Conservation (phyloP, 2,797 vertebrate genomes). For the Pseudochromis fuscus region DNA sequence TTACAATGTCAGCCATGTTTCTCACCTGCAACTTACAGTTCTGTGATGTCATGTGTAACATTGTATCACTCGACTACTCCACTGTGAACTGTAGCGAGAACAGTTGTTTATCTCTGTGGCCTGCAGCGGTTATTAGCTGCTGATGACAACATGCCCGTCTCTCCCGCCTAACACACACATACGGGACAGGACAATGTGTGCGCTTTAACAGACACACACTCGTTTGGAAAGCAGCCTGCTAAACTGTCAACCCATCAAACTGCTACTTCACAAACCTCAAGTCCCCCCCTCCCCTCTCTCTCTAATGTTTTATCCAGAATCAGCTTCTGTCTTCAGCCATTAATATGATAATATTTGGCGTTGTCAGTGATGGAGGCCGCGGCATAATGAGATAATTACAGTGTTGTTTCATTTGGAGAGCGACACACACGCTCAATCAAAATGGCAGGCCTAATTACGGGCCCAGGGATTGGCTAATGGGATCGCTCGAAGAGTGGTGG, state of each 20-base stretch:
- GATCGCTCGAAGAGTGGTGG: conserved; percentile 86
- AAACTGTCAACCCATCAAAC: conserved; percentile 48
- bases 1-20: neutral
- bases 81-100: no score
- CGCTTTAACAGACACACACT: neutral
- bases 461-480: conserved; percentile 96
- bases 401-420: conserved; percentile 92
- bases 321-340: conserved; percentile 72
- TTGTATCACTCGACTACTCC: no score
- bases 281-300: neutral
- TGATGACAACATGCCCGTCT: conserved; percentile 61
- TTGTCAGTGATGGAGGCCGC: conserved; percentile 73
- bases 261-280: conserved; percentile 23
- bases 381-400: conserved; percentile 96
- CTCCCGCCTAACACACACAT: conserved; percentile 3
- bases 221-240: conserved; percentile 52
- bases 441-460: conserved; percentile 96
- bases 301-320: conserved; percentile 53
- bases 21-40: no score
- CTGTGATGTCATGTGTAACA: no score
- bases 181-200: neutral
- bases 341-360: conserved; percentile 85
- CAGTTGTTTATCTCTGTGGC: conserved; percentile 27
- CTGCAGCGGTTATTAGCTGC: conserved; percentile 59
- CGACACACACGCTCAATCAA: conserved; percentile 92